phyloP scores from a whole-genome alignment of 2,888 invertebrate species.

The Mycalesis mineus region DNA sequence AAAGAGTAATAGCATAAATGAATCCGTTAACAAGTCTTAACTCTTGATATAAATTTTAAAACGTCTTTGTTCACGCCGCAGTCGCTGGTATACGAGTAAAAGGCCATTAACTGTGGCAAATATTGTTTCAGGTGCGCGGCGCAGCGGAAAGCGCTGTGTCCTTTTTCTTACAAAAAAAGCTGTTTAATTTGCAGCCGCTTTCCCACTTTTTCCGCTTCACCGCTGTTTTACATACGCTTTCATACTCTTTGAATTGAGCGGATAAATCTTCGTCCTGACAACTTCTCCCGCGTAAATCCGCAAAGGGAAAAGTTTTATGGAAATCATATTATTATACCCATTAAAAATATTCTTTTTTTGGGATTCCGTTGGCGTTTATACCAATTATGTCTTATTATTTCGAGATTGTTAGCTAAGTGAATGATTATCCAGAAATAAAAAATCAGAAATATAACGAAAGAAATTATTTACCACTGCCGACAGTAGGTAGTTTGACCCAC shows the following conservation, averaged over 20 bases:
- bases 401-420: too few relatives aligned
- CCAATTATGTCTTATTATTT: too few relatives aligned
- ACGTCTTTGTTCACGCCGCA: neutral
- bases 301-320: neutral
- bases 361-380: neutral
- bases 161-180: conserved; percentile 17
- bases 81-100: conserved; percentile 8
- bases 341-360: neutral
- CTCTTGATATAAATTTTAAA: neutral
- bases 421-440: too few relatives aligned
- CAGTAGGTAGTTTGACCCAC: too few relatives aligned
- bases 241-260: conserved; percentile 15
- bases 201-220: conserved; percentile 11
- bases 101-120: conserved; percentile 28
- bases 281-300: neutral
- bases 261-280: conserved; percentile 5
- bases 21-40: neutral
- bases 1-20: neutral
- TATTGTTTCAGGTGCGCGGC: conserved; percentile 28
- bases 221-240: conserved; percentile 23
- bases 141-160: conserved; percentile 18
- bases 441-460: too few relatives aligned
- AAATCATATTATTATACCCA: conserved; percentile 1
- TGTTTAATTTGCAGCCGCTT: conserved; percentile 21
- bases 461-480: too few relatives aligned